phyloP scores from a whole-genome alignment of 2,797 vertebrate genomes.

The Notolepis coatsorum region DNA sequence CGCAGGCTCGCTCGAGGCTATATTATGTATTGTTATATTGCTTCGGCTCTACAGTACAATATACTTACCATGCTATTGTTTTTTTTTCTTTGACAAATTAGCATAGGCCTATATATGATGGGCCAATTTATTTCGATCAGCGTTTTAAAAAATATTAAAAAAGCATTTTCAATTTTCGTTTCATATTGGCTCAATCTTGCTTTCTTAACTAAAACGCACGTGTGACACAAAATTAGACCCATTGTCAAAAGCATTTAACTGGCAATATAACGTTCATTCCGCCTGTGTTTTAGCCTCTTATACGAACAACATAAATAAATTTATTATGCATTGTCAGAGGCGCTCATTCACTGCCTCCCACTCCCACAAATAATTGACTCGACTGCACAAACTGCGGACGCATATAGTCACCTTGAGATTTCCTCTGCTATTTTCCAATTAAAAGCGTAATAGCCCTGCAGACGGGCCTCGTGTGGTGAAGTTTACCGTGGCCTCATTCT shows the following conservation, averaged over 20 bases:
- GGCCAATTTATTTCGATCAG: too few species aligned
- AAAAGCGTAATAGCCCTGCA: constrained; percentile 99
- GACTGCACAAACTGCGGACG: constrained; percentile 85
- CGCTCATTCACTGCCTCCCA: constrained; percentile 68
- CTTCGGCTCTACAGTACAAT: too few species aligned
- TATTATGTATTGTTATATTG: too few species aligned
- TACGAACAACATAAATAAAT: constrained; percentile 78
- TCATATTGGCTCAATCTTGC: too few species aligned
- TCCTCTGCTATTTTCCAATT: constrained; percentile 97
- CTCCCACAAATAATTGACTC: constrained; percentile 82
- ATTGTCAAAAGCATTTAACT: constrained; percentile 29
- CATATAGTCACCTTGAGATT: constrained; percentile 96
- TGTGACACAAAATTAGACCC: background rate
- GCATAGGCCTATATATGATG: too few species aligned
- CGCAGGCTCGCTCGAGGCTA: too few species aligned
- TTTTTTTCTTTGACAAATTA: too few species aligned
- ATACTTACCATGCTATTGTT: too few species aligned
- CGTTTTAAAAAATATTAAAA: too few species aligned
- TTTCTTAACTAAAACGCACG: too few species aligned
- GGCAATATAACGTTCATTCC: constrained; percentile 69
- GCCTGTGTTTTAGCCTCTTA: constrained; percentile 71
- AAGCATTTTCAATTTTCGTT: too few species aligned
- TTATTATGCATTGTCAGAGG: constrained; percentile 62
- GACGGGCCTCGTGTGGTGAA: constrained; percentile 94
- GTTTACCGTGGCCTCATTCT: constrained; percentile 90